These are phyloP conservation scores for Protonemura montana DNA, from an alignment of 2,888 invertebrate species.

Conservation along the genomic window DNA sequence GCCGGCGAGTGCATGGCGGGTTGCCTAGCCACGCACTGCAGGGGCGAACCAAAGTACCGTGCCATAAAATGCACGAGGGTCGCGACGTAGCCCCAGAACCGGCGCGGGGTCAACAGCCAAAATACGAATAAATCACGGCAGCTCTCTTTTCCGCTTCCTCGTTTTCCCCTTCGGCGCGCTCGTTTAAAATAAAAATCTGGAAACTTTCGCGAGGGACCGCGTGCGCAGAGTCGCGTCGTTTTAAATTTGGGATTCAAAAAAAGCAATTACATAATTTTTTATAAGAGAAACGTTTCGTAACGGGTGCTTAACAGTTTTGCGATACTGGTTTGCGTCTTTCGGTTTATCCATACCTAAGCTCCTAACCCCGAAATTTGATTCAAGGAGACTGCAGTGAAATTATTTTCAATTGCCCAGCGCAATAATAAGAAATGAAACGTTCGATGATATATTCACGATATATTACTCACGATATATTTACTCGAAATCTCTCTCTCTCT, in stretches of 20 bases:
- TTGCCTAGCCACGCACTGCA: slow-evolving; percentile 22
- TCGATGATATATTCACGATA: neutral
- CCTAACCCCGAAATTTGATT: no score
- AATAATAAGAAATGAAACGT: neutral
- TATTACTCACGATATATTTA: neutral
- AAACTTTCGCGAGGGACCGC: neutral
- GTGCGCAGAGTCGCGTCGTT: neutral
- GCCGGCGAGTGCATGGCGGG: neutral
- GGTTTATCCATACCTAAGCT: no score
- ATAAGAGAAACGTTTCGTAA: neutral
- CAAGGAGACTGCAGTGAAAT: no score
- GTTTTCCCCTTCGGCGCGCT: neutral
- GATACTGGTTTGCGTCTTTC: no score
- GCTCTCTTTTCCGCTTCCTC: neutral
- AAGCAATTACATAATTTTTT: neutral
- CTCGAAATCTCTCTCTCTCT: neutral
- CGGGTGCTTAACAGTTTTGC: neutral
- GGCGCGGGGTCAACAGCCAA: slow-evolving; percentile 30
- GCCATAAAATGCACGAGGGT: neutral
- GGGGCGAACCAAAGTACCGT: neutral
- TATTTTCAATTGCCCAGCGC: no score
- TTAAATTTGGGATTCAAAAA: neutral
- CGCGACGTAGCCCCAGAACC: neutral
- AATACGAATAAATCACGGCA: neutral
- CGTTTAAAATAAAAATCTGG: neutral